phyloP scores from a whole-genome alignment of 2,888 invertebrate genomes.

The Pherbina coryleti region DNA sequence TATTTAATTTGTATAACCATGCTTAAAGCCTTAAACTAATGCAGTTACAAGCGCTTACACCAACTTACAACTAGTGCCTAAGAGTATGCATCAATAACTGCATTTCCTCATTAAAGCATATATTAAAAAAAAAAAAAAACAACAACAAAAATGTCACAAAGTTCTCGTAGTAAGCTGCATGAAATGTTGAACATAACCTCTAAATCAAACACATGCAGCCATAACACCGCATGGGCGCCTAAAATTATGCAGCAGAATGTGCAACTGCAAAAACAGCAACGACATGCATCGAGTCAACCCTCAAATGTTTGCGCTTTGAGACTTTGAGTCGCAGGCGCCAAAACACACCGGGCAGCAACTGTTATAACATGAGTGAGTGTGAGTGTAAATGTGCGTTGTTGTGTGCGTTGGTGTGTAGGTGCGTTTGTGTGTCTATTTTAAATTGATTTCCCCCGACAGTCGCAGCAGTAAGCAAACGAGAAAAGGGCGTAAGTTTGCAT shows the following conservation, averaged over 20 bases:
- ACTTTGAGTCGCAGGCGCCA: background rate
- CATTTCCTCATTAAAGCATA: too few species aligned
- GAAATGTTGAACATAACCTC: background rate
- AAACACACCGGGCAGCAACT: background rate
- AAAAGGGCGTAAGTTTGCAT: conserved; percentile 35
- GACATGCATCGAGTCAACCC: background rate
- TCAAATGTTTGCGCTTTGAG: conserved; percentile 8
- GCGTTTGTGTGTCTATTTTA: conserved; percentile 20
- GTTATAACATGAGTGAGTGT: too few species aligned
- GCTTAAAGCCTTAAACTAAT: too few species aligned
- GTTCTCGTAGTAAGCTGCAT: too few species aligned
- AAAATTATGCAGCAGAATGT: conserved; percentile 14
- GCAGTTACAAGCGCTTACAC: too few species aligned
- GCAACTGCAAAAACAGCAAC: background rate
- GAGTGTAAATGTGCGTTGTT: background rate
- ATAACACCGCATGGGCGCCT: background rate
- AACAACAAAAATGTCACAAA: too few species aligned
- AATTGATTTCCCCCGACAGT: conserved; percentile 39
- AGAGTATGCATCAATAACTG: too few species aligned
- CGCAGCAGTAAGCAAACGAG: conserved; percentile 9
- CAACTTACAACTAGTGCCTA: too few species aligned
- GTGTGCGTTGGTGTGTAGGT: background rate
- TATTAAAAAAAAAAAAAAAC: too few species aligned
- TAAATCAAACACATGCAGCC: background rate
- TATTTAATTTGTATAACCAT: too few species aligned